Evolutionary conservation across 2,888 invertebrate genomes (phyloP), one percentile per base, ranked within the genome.

Genomic region (Minunthozetes semirufus): DNA sequence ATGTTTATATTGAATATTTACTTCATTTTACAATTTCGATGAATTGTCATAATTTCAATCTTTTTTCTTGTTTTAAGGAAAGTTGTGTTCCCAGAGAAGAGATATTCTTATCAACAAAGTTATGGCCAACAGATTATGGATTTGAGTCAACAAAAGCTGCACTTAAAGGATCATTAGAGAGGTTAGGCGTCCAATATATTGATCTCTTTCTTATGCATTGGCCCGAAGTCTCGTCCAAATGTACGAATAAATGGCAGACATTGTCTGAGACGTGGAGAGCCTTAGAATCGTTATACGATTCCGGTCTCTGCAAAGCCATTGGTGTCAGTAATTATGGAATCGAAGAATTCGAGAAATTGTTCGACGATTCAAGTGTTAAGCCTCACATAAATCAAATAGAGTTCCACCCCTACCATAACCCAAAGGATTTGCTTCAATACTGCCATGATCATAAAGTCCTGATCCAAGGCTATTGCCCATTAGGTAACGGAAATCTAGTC

Each of bases 271-370:
- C 1, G 25, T 74, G 53, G 17, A 13, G 29, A 22, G 74, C 50
- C 17, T 42, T 75, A n/a, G 75, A 75, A 48, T 17, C 33, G 15
- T 70, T 70, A 3, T 1, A n/a, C 17, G 87, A 88, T 3, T 85
- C 87, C 76, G 91, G 91, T 0, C 84, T 91, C 5, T 86, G 86
- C 0, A 87, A 86, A 78, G 88, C 89, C 56, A 88, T 93, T 78
- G 94, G 94, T 0, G 81, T 94, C 0, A 91, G 90, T 38, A 93
- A 93, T 84, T 93, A 93, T 81, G 93, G 91, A 83, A 86, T 86
- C 79, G 84, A 87, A 75, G 93, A 93, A 82, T 82, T 92, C 13
- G 85, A 88, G 11, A 1, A 19, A 5, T 8, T 29, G 17, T 9
- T 72, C 13, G 25, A 8, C 6, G 5, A 70, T 0, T 25, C 19